Base-by-base conservation (phyloP, 1,140 invertebrate species). In the Pogonus chalceus region DNA sequence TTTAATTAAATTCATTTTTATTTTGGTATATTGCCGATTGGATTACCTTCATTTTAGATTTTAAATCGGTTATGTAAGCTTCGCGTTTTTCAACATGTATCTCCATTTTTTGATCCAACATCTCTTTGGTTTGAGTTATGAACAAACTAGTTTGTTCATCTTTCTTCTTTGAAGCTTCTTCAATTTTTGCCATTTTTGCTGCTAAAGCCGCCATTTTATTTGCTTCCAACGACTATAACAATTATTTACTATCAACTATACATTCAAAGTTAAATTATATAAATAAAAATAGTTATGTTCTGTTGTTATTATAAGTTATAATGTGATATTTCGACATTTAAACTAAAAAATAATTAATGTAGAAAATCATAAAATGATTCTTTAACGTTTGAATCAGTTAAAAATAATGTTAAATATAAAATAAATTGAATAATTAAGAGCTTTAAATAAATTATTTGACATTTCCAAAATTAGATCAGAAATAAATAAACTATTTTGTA, bases 71-170 rank as follows among this genome's bases (percentile, higher is more conserved):
- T 62, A 95, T 89, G 66, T 90, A 88, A 2, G 85, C 85, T 68
- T 94, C 90, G 59, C 92, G 78, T 63, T 95, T 96, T 65, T 88
- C 90, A 63, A 82, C 84, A 55, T 87, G 84, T 54, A 78, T 79
- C 67, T 92, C 90, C 85, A 96, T 92, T 72, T 93, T 94, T 47
- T 87, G 80, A 65, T 92, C 87, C 39, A 94, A 74, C 49, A 88
- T 86, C 68, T 92, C 88, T 68, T 89, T 84, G 20, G 91, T 92
- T 58, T 82, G 78, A 55, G 79, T 78, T 50, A 90, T 90, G 69
- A 94, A 94, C 61, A 81, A 81, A 59, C 78, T 81, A 60, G 84
- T 89, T 60, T 91, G 83, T 71, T 93, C 90, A 67, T 90, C 86
- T 60, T 85, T 87, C 72, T 94, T 94, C 57, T 85, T 84, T 35